These are phyloP conservation scores for Aphaenogaster ashmeadi DNA, from an alignment of 1,140 invertebrate species.

Conservation along the genomic window DNA sequence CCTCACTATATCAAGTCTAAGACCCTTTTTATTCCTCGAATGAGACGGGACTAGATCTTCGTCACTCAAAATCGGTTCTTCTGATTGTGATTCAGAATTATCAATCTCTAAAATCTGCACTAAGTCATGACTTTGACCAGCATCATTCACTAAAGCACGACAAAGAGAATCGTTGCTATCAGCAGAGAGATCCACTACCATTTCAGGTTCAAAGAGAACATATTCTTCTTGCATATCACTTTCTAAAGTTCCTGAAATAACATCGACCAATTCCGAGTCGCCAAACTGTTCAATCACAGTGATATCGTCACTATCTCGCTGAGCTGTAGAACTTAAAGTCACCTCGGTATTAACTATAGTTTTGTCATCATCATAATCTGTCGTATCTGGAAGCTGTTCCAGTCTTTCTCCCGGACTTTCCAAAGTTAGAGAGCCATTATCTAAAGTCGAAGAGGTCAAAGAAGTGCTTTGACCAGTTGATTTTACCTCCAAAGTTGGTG, in stretches of 20 bases:
- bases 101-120: constrained; percentile 86
- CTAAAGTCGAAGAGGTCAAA: constrained; percentile 74
- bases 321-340: constrained; percentile 88
- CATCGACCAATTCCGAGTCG: constrained; percentile 87
- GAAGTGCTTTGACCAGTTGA: constrained; percentile 19
- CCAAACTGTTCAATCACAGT: constrained; percentile 89
- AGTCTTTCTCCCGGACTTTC: constrained; percentile 83
- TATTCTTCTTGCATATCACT: constrained; percentile 89
- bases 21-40: constrained; percentile 82
- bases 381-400: constrained; percentile 86
- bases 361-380: constrained; percentile 89
- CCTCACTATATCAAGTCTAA: constrained; percentile 82
- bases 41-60: constrained; percentile 80
- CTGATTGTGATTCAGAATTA: constrained; percentile 80
- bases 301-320: constrained; percentile 88
- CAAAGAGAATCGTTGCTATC: constrained; percentile 89
- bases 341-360: constrained; percentile 89
- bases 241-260: constrained; percentile 88
- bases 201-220: constrained; percentile 89
- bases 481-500: constrained; percentile 83
- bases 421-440: constrained; percentile 74
- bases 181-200: constrained; percentile 88
- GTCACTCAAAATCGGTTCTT: constrained; percentile 81
- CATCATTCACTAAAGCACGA: constrained; percentile 84
- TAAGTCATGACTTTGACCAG: constrained; percentile 82